Base-by-base conservation (phyloP, 2,113 vertebrate genomes). In the Daboia siamensis region DNA sequence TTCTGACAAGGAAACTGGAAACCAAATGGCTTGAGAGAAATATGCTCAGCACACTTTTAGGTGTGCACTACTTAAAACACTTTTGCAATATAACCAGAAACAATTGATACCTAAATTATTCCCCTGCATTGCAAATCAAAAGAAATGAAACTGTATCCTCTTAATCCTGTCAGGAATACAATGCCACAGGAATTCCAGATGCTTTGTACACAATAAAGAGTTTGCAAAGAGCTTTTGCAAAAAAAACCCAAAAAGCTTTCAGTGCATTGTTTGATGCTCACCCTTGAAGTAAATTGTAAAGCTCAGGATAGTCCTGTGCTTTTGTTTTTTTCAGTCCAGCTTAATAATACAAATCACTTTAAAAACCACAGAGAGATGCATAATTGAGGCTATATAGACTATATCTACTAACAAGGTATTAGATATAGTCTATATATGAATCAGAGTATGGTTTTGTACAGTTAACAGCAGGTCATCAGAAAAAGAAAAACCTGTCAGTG, bases 381-480 rank as follows among this genome's bases (percentile, higher is more conserved):
- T n/a, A 51, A 39, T 54, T 52, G 56, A 89, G 51, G 26, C 21
- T 8, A 8, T n/a, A 85, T 5, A 23, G 20, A 48, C 20, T 29
- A 92, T 93, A 94, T 87, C 57, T 92, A 12, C 9, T 90, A 9
- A 13, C 90, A 92, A 39, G 86, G 46, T 64, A n/a, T n/a, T n/a
- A n/a, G n/a, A n/a, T n/a, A n/a, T n/a, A n/a, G n/a, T n/a, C n/a
- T n/a, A n/a, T n/a, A n/a, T n/a, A n/a, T 69, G 51, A 48, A 54
- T 1, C 0, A 54, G 10, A 56, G 4, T 87, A 44, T 54, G 1
- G 8, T 86, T 93, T 90, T 90, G 0, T 94, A 21, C 91, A 3
- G 61, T 92, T 80, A 80, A 80, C 29, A 7, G 20, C 61, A 92
- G 12, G 44, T 26, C 39, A 89, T 57, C 0, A n/a, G 11, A 86